Conservation (phyloP, 1,140 invertebrate genomes). For the Sycophila sp. region DNA sequence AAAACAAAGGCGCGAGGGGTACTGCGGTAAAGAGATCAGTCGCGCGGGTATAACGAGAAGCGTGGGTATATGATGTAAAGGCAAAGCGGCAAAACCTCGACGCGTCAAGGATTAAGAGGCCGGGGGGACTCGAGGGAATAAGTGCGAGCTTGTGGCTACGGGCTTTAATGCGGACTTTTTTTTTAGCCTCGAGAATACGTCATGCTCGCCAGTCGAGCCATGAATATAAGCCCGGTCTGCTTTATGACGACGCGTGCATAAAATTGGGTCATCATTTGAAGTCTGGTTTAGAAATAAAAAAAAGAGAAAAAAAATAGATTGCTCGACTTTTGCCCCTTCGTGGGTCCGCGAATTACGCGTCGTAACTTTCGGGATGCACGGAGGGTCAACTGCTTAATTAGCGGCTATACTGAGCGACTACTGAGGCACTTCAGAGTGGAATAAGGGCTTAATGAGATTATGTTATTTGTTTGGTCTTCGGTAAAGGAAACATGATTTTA, state of each 20-base stretch:
- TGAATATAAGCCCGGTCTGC: neutral
- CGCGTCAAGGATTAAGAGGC: neutral
- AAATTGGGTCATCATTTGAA: conserved; percentile 8
- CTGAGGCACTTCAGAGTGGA: too few relatives aligned
- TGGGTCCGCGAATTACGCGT: too few relatives aligned
- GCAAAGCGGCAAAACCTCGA: neutral
- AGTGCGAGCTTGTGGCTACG: neutral
- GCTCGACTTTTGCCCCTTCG: too few relatives aligned
- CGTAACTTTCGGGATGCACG: too few relatives aligned
- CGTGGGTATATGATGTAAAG: neutral
- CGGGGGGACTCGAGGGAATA: neutral
- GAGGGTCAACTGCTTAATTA: too few relatives aligned
- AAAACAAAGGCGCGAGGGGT: too few relatives aligned
- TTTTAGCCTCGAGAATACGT: neutral
- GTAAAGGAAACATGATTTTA: too few relatives aligned
- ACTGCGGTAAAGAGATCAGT: too few relatives aligned
- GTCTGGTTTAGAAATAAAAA: neutral
- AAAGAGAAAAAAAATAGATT: neutral
- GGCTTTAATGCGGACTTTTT: neutral
- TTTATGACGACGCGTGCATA: neutral
- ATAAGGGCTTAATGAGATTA: too few relatives aligned
- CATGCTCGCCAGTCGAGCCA: neutral
- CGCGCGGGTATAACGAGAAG: too few relatives aligned
- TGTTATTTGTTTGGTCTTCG: too few relatives aligned
- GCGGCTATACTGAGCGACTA: too few relatives aligned